Conservation (phyloP, 2,797 vertebrate species). For the Rhincodon typus region DNA sequence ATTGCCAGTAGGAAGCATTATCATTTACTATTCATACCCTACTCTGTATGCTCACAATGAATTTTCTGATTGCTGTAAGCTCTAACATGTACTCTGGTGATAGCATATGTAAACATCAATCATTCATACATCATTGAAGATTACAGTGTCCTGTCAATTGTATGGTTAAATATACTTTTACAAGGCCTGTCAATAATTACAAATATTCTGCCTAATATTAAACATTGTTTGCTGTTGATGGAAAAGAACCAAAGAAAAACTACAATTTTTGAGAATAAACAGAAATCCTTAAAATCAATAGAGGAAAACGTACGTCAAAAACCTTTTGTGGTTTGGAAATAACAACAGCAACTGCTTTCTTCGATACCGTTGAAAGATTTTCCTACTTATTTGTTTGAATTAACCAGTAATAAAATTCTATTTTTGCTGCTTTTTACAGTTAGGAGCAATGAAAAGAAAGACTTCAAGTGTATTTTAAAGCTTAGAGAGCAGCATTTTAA, state of each 20-base stretch:
- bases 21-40: constrained; percentile 61
- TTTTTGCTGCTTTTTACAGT: constrained; percentile 11
- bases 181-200: constrained; percentile 34
- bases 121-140: constrained; percentile 44
- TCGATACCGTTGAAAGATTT: constrained; percentile 55
- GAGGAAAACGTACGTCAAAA: background rate
- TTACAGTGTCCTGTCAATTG: constrained; percentile 33
- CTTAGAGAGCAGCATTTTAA: constrained; percentile 2
- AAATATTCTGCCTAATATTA: constrained; percentile 23
- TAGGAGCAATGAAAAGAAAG: constrained; percentile 19
- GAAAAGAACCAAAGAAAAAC: background rate
- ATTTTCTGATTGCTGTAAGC: constrained; percentile 60
- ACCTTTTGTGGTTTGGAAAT: constrained; percentile 37
- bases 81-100: constrained; percentile 44
- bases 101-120: constrained; percentile 49
- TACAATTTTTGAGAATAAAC: background rate
- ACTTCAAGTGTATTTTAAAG: constrained; percentile 10
- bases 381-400: constrained; percentile 67
- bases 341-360: constrained; percentile 57
- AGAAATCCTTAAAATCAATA: constrained; percentile 28
- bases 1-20: constrained; percentile 60
- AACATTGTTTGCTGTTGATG: constrained; percentile 4
- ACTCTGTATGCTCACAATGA: constrained; percentile 55
- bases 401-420: constrained; percentile 53
- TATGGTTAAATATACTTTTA: constrained; percentile 31